Evolutionary conservation across 2,797 vertebrate genomes (phyloP), one percentile per base, ranked within the genome.

Genomic region (Urosaurus nigricauda): DNA sequence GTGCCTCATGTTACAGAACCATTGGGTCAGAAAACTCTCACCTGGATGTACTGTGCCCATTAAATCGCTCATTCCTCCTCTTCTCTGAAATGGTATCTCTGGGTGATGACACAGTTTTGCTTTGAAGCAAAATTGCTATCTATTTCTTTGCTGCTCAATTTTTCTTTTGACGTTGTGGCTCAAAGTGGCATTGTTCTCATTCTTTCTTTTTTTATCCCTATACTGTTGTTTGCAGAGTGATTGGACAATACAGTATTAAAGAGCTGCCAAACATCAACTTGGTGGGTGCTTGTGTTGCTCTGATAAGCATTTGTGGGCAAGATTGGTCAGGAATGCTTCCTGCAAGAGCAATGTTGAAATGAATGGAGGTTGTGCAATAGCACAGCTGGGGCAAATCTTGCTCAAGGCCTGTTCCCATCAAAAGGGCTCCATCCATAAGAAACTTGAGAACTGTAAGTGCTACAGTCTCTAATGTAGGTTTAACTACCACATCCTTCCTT

Each of bases 41-140:
- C 1, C 21, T 32, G 37, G 43, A 17, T 73, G 24, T 40, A 56
- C 1, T 26, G 14, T 74, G 51, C 21, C 11, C 8, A 58, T 83
- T 91, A 82, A 51, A 77, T 43, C 83, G 78, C 65, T 79, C 37
- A 87, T 47, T 56, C 16, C 12, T 58, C 16, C 12, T 87, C 14
- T 43, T 91, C 90, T 87, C 58, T 83, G 75, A 90, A 87, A 71
- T 40, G 35, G 26, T 29, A 53, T 87, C 24, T 37, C 24, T n/a
- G 7, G 6, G 24, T 16, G 14, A 14, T 51, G 24, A 19, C 14
- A 26, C 40, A 24, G 26, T 32, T 29, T 40, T 70, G 4, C 29
- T 71, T 79, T 56, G 5, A 19, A 78, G 58, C 56, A 65, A 87
- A 81, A n/a, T 60, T 58, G 26, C 26, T 73, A 73, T 73, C 16